Evolutionary conservation across 2,888 invertebrate species (phyloP).

Genomic region (Anthophora plumipes): DNA sequence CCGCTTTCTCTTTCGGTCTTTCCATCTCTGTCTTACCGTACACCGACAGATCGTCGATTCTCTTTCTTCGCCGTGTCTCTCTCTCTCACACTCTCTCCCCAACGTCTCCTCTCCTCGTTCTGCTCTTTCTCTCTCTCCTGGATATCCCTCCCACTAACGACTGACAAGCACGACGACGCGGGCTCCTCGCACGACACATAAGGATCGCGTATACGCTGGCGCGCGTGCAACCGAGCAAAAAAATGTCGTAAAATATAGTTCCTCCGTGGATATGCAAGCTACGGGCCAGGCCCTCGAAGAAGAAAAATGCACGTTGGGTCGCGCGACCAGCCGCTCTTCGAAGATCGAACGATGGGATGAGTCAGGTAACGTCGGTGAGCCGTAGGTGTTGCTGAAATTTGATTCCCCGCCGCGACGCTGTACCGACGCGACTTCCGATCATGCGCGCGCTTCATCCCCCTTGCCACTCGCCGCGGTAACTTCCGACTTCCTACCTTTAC

Average conservation of each 20-base stretch:
- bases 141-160: constrained; percentile 61
- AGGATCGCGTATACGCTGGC: constrained; percentile 57
- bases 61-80: not conserved
- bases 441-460: constrained; percentile 28
- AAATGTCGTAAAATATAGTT: constrained; percentile 68
- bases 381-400: constrained; percentile 69
- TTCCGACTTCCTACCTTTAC: not conserved
- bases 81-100: constrained; percentile 9
- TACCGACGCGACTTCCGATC: constrained; percentile 68
- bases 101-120: constrained; percentile 37
- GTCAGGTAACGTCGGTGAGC: constrained; percentile 28
- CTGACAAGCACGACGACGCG: constrained; percentile 46
- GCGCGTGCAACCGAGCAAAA: constrained; percentile 59
- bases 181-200: constrained; percentile 63
- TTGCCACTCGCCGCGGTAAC: not conserved
- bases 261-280: constrained; percentile 59
- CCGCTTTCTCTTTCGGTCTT: constrained; percentile 40
- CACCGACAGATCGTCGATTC: not conserved
- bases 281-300: constrained; percentile 40
- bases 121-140: constrained; percentile 8
- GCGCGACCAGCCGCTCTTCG: constrained; percentile 25
- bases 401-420: constrained; percentile 69
- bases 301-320: constrained; percentile 51
- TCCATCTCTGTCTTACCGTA: constrained; percentile 13
- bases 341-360: constrained; percentile 38